phyloP scores from a whole-genome alignment of 2,797 vertebrate species.

The Ciconia nigra region DNA sequence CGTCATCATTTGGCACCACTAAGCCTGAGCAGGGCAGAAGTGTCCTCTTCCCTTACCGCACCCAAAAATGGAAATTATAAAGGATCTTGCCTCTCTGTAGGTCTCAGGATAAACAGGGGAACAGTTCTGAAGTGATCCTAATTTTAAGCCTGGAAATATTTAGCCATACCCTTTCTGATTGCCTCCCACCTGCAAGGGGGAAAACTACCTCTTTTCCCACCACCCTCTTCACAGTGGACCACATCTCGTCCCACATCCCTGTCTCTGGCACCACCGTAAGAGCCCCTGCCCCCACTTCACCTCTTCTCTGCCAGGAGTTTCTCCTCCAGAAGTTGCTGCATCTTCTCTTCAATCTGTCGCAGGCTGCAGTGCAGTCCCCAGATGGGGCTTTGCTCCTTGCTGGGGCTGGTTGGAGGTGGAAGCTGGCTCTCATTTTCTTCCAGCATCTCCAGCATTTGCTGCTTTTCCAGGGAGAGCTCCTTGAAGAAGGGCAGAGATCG shows the following conservation, averaged over 20 bases:
- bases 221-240: conserved; percentile 78
- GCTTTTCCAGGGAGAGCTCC: conserved; percentile 93
- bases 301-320: conserved; percentile 88
- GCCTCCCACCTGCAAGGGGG: neutral
- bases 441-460: conserved; percentile 86
- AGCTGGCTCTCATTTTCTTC: conserved; percentile 76
- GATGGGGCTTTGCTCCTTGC: conserved; percentile 50
- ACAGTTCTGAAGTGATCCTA: neutral
- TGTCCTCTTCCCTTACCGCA: neutral
- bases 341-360: conserved; percentile 89
- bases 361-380: conserved; percentile 84
- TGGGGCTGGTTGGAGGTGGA: conserved; percentile 37
- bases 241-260: neutral
- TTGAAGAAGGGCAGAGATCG: conserved; percentile 38
- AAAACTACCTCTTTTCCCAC: neutral
- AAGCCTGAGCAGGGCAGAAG: neutral
- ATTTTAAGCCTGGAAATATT: neutral
- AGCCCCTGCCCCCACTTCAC: conserved; percentile 67
- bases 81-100: neutral
- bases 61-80: neutral
- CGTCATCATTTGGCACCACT: neutral
- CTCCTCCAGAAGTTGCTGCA: conserved; percentile 88
- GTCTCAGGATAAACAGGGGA: neutral
- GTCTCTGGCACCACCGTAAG: neutral
- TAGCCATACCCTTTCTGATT: neutral